Conservation (phyloP, 1,140 invertebrate species). For the Patella vulgata region DNA sequence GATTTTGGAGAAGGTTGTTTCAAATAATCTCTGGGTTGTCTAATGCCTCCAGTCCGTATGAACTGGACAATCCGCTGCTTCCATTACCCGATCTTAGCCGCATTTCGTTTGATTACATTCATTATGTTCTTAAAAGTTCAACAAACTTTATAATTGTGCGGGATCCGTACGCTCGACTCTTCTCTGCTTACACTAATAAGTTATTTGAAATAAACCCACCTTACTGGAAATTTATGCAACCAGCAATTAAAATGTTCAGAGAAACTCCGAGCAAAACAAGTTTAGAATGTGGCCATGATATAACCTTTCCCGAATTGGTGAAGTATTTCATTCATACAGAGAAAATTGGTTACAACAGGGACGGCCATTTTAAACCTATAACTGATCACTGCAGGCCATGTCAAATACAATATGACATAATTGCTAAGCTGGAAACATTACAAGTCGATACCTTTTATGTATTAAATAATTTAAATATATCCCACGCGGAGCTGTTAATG, state of each 20-base stretch:
- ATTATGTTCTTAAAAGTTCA: too few relatives aligned
- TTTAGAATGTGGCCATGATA: too few relatives aligned
- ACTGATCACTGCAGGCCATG: conserved; percentile 36
- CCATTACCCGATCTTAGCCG: too few relatives aligned
- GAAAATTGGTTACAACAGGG: conserved; percentile 1
- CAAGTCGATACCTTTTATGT: conserved; percentile 28
- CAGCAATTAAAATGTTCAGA: conserved; percentile 1
- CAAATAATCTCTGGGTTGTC: too few relatives aligned
- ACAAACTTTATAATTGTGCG: conserved; percentile 38
- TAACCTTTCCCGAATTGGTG: conserved; percentile 41
- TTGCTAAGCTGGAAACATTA: conserved; percentile 42
- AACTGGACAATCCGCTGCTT: too few relatives aligned
- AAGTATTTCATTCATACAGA: conserved; percentile 32
- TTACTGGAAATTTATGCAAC: conserved; percentile 23
- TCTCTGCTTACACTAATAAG: conserved; percentile 39
- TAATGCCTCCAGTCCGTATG: too few relatives aligned
- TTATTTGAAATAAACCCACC: conserved; percentile 23
- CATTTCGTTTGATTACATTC: too few relatives aligned
- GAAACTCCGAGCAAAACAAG: conserved; percentile 1
- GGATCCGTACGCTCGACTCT: conserved; percentile 27
- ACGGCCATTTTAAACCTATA: conserved; percentile 38
- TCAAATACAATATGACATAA: conserved; percentile 36
- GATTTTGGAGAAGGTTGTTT: too few relatives aligned
- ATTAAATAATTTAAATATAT: conserved; percentile 22
- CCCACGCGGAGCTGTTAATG: conserved; percentile 12